Conservation (phyloP, 2,888 invertebrate genomes). For the Eristalis arbustorum region DNA sequence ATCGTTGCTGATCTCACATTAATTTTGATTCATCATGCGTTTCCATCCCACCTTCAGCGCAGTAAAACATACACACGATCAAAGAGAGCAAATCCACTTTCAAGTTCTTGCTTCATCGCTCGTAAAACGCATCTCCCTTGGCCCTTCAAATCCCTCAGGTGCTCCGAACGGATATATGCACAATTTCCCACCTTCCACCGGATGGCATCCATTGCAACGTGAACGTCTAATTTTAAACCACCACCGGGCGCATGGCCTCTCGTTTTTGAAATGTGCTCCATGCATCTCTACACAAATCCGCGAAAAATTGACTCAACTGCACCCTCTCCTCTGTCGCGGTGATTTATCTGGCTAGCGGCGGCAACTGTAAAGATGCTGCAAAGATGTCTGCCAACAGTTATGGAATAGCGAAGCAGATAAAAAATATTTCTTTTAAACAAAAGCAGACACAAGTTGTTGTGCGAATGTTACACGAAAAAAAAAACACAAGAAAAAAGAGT, state of each 20-base stretch:
- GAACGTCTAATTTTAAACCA: not conserved
- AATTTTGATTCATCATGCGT: too few relatives aligned
- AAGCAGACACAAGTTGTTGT: not conserved
- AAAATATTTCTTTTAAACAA: not conserved
- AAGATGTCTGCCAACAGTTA: slow-evolving; percentile 15
- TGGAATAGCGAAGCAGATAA: not conserved
- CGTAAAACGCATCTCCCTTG: too few relatives aligned
- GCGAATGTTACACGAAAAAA: not conserved
- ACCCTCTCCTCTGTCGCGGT: not conserved
- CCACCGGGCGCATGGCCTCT: not conserved
- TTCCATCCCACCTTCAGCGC: too few relatives aligned
- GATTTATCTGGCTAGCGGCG: not conserved
- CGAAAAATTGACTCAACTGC: not conserved
- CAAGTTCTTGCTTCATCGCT: too few relatives aligned
- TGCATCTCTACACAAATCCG: slow-evolving; percentile 1
- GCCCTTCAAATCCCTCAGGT: not conserved
- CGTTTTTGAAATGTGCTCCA: slow-evolving; percentile 31
- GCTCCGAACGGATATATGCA: not conserved
- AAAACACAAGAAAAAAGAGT: not conserved
- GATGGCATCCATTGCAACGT: not conserved
- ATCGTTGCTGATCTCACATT: too few relatives aligned
- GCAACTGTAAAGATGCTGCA: slow-evolving; percentile 14
- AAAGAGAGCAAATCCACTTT: too few relatives aligned
- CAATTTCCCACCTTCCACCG: not conserved
- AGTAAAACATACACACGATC: too few relatives aligned